A percentile compares a stretch with the other conserved stretches of the same genome.
phyloP scores from a whole-genome alignment of 2,113 vertebrate species.

The Arenaria interpres region DNA sequence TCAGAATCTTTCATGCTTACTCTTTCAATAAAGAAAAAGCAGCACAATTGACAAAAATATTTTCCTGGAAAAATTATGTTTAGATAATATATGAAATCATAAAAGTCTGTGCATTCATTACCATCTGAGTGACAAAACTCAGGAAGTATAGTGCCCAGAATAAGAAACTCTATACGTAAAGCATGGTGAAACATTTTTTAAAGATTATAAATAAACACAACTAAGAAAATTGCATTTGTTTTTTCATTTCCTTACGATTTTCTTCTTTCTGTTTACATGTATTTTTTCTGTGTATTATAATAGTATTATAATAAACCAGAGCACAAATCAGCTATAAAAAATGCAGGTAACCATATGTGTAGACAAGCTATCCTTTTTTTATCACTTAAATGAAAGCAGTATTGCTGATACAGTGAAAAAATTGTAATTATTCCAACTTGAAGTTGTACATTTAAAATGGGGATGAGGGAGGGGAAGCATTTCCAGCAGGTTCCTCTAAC shows the following conservation, averaged over 20 bases:
- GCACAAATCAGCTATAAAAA: neutral
- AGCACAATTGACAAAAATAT: neutral
- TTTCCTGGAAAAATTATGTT: neutral
- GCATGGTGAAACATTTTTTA: neutral
- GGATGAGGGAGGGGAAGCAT: rapidly evolving
- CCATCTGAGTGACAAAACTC: neutral
- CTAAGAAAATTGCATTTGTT: neutral
- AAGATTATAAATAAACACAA: neutral
- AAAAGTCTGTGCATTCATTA: neutral
- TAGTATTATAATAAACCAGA: neutral
- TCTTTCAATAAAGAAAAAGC: neutral
- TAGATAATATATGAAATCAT: neutral
- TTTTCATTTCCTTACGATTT: neutral
- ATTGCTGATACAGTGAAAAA: neutral
- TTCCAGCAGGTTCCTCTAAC: neutral
- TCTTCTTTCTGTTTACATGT: neutral
- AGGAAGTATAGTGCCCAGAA: neutral
- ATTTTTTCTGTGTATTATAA: neutral
- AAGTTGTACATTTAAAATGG: neutral
- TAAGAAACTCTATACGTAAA: neutral
- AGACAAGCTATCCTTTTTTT: neutral
- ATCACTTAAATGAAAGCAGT: neutral
- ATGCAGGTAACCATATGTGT: neutral
- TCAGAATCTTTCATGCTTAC: neutral
- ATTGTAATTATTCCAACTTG: neutral